Percentiles rank a stretch among this genome's conserved stretches.
Evolutionary conservation across 1,140 invertebrate genomes (phyloP).

Genomic region (Drosophila parabipectinata): DNA sequence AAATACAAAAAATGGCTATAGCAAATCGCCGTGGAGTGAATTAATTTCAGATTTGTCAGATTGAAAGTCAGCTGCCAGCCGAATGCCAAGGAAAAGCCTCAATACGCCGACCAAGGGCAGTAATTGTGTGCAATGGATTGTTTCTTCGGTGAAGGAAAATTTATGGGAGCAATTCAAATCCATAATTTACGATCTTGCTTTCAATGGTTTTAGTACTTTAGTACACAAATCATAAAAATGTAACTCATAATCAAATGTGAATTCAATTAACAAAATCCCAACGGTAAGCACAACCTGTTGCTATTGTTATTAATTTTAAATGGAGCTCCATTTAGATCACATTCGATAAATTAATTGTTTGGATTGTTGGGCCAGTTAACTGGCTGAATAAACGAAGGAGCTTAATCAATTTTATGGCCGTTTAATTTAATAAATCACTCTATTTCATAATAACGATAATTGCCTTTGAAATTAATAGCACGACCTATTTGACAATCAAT

Average conservation of each 20-base stretch:
- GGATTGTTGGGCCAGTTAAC: conserved; percentile 14
- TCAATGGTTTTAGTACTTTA: conserved; percentile 3
- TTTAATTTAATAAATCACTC: conserved; percentile 12
- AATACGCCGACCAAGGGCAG: conserved; percentile 36
- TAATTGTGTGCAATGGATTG: conserved; percentile 45
- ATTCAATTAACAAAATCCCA: conserved; percentile 14
- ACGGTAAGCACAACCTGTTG: conserved; percentile 12
- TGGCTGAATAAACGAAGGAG: background rate
- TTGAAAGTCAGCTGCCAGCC: conserved; percentile 45
- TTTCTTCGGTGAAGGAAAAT: conserved; percentile 42
- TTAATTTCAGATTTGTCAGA: conserved; percentile 52
- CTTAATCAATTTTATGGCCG: conserved; percentile 7
- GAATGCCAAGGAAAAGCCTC: conserved; percentile 51
- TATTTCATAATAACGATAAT: background rate
- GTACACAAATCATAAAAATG: background rate
- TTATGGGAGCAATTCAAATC: conserved; percentile 32
- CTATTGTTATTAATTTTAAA: conserved; percentile 7
- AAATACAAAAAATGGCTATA: conserved; percentile 5
- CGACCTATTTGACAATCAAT: background rate
- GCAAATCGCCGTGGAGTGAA: conserved; percentile 36
- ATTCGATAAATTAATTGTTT: conserved; percentile 30
- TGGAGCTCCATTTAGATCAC: conserved; percentile 24
- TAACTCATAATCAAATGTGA: conserved; percentile 13
- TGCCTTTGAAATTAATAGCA: background rate
- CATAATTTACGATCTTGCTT: conserved; percentile 31